A percentile compares a stretch with the other conserved stretches of the same genome.
Conservation (phyloP, 2,888 invertebrate genomes). For the Ophioninae sp. region DNA sequence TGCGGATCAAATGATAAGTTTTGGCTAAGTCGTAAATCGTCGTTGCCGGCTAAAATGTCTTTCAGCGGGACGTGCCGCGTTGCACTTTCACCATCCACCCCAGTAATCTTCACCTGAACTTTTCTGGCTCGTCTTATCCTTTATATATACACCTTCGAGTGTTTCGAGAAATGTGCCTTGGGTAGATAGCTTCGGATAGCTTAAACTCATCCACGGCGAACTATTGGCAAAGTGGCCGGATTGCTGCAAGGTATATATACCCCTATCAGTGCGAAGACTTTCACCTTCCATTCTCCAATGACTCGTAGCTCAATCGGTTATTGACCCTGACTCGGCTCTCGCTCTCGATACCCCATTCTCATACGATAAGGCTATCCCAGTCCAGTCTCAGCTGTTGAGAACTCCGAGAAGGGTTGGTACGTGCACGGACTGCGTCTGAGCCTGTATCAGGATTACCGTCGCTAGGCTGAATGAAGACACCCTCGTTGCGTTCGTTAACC, state of each 20-base stretch:
- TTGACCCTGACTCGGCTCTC: slow-evolving; percentile 44
- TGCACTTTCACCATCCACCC: slow-evolving; percentile 40
- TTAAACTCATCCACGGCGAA: slow-evolving; percentile 45
- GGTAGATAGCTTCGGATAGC: slow-evolving; percentile 41
- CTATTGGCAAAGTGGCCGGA: slow-evolving; percentile 41
- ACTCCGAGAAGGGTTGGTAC: too few relatives aligned
- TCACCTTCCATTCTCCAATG: slow-evolving; percentile 47
- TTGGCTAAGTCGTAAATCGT: slow-evolving; percentile 20
- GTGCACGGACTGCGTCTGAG: too few relatives aligned
- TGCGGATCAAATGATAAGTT: slow-evolving; percentile 38
- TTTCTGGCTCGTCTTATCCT: slow-evolving; percentile 25
- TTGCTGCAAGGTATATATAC: slow-evolving; percentile 32
- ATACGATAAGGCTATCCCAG: background rate
- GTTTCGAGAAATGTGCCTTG: slow-evolving; percentile 46
- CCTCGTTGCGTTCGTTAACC: too few relatives aligned
- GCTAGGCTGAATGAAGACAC: too few relatives aligned
- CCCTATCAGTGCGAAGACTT: slow-evolving; percentile 35
- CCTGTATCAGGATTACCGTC: too few relatives aligned
- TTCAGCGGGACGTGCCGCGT: slow-evolving; percentile 15
- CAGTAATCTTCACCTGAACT: slow-evolving; percentile 6
- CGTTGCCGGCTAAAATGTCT: slow-evolving; percentile 28
- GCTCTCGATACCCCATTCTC: slow-evolving; percentile 39
- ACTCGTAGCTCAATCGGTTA: slow-evolving; percentile 39
- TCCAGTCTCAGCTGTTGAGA: too few relatives aligned
- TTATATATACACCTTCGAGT: slow-evolving; percentile 32